Conservation (phyloP, 2,113 vertebrate species). For the human region GRCh38 chrX:128768001-128768500, state of each 20-base stretch:
- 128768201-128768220: neutral
- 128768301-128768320: neutral
- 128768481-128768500: neutral
- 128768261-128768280: neutral
- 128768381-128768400: neutral
- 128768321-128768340: neutral
- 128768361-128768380: neutral
- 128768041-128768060: neutral
- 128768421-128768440: neutral
- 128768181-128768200: neutral
- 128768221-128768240: neutral
- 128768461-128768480: neutral
- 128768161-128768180: neutral
- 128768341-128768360: neutral
- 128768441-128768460: neutral
- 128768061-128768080: slow-evolving; percentile 8
- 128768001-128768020: slow-evolving; percentile 5
- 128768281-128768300: neutral
- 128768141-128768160: neutral
- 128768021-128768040: slow-evolving; percentile 30
- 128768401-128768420: neutral
- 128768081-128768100: neutral
- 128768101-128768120: neutral
- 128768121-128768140: neutral
- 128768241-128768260: neutral